Evolutionary conservation across 2,113 vertebrate species (phyloP), one percentile per base, ranked within the genome.

Genomic region (Brachionichthys hirsutus): DNA sequence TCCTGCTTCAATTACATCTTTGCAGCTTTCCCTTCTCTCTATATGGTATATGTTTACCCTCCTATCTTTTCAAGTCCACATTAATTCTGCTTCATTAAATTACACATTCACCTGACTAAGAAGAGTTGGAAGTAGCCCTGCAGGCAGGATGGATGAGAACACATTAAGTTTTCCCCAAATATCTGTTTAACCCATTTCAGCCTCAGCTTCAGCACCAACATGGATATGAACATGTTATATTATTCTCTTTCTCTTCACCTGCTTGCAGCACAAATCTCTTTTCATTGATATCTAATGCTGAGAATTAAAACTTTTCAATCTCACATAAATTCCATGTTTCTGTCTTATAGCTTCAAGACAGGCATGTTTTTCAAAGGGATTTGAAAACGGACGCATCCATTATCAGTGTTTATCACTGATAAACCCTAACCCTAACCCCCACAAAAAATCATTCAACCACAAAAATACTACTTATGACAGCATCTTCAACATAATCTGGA

Each of bases 161-260:
- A 83, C 56, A 77, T 87, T 84, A 74, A 59, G n/a, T 49, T 35
- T 1, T 51, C 77, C 43, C 51, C 54, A 80, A 85, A 81, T 81
- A 85, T 81, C 53, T 64, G 54, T 73, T 81, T 85, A 85, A 85
- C 83, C 81, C 58, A 79, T 59, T 81, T 77, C 64, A 81, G 60
- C n/a, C 12, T 20, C 60, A 54, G 48, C 34, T 34, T 30, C 5
- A 3, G 8, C 24, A 30, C 50, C 50, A 35, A 63, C 12, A 1
- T 22, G 44, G 47, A 70, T 24, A 45, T 18, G 44, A 46, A 46
- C 51, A 30, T 7, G 12, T 54, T 44, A 20, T 46, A 68, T 62
- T 65, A 36, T 74, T 58, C 60, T 16, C 19, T 30, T 30, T 30
- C 24, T 30, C 24, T 30, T 30, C 24, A 30, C 8, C 24, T 30